Base-by-base conservation (phyloP, 2,888 invertebrate species). In the Onthophagus sagittarius region DNA sequence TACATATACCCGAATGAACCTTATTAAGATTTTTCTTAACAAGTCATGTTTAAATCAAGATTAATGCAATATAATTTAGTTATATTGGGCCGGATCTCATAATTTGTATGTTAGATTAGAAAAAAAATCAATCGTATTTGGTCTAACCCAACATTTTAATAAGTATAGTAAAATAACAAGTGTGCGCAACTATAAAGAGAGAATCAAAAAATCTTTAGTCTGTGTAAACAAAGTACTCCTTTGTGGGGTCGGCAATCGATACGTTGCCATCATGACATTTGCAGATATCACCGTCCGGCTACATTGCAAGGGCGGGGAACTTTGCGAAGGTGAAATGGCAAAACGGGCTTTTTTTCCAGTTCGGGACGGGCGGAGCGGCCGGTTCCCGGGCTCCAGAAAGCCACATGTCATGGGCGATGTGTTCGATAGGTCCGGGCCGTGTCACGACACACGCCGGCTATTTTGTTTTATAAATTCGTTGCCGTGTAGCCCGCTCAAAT, bases 381-480 rank as follows among this genome's bases (percentile, higher is more conserved):
- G 31, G 67, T 67, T 67, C 67, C 23, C 67, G 67, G 23, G 72
- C 73, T 73, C 73, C 70, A 75, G 73, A 75, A 73, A 73, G 67
- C 73, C 70, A 70, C 75, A 70, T 75, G 75, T 75, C 75, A 75
- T 75, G 72, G 72, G 72, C 70, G 75, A 72, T 75, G 77, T 74
- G 76, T 77, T 77, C 76, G 77, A 77, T 77, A 76, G 75, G 76
- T 77, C 74, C 75, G 74, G 76, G 75, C 75, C 70, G 71, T 76
- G 76, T 77, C 77, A 77, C 77, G 77, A 77, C 70, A 64, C 75
- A 75, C 74, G 73, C 74, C 69, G 67, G 75, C 73, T 74, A 75
- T 77, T 80, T 79, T 79, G 79, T 79, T 77, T 79, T 78, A 78
- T 77, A 79, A 80, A 80, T 79, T 76, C 77, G 74, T 53, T 78